Evolutionary conservation across 92 coral and sea anemone species (phyloP), one percentile per base, ranked within the genome.

Genomic region (Heliopora coerulea): DNA sequence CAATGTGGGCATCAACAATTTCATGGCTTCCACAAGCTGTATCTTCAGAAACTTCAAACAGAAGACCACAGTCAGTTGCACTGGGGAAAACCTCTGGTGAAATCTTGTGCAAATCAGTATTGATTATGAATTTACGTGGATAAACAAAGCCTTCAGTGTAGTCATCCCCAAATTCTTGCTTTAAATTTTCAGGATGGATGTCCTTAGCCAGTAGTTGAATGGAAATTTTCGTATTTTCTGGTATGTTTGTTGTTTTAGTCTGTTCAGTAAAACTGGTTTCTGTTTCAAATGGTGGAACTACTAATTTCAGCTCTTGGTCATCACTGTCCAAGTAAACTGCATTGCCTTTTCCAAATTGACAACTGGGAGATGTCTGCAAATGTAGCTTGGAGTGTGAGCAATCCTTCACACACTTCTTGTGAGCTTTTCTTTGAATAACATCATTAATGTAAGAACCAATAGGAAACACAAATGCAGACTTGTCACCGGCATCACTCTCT

Each of bases 71-170:
- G 33, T 66, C 73, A 15, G 18, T 14, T 8, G 46, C 20, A 23
- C 20, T 31, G 15, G 33, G 12, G 41, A 24, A 27, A 20, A 26
- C 50, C n/a, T 31, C 37, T 19, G 34, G 57, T 3, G 20, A 25
- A n/a, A 2, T 25, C 34, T 67, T 30, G 57, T 44, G 12, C 19
- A 67, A 46, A 26, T 67, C 59, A 44, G 57, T 24, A 19, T 44
- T 67, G 52, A 87, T 76, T 34, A 80, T 68, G 77, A 87, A 84
- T 72, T 79, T 61, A 48, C 86, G 84, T 18, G 91, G 88, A 23
- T 44, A 5, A 24, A 84, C 59, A 8, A 13, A 11, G 18, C 80
- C 77, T 78, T 84, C 88, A 24, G 52, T 26, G 83, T 80, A 84
- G 39, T 66, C 56, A 3, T 46, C 79, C 42, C 85, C 80, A 75